phyloP scores from a whole-genome alignment of 2,888 invertebrate species.

The Metellina segmentata region DNA sequence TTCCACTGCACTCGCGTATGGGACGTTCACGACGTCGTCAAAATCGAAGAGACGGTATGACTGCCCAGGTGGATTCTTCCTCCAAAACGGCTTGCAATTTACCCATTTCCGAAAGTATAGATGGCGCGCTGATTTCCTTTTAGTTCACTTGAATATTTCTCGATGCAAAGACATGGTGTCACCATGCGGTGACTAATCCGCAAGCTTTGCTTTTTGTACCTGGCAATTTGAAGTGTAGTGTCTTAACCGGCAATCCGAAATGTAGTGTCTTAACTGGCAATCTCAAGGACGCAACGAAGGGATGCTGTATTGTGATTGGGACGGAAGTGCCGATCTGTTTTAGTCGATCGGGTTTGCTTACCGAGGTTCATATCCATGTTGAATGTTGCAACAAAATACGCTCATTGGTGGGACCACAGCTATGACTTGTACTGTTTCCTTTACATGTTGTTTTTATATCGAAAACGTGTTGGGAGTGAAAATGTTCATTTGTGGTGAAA shows the following conservation, averaged over 20 bases:
- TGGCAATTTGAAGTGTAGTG: background rate
- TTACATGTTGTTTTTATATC: background rate
- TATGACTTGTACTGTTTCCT: slow-evolving; percentile 4
- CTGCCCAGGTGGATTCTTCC: background rate
- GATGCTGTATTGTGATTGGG: background rate
- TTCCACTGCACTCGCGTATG: slow-evolving; percentile 85
- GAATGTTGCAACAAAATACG: slow-evolving; percentile 12
- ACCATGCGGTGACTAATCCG: background rate
- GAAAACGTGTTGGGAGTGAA: background rate
- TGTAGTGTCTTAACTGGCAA: background rate
- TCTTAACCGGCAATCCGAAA: background rate
- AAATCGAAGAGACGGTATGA: slow-evolving; percentile 67
- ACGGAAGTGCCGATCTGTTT: background rate
- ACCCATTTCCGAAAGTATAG: background rate
- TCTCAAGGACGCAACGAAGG: background rate
- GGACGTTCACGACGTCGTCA: slow-evolving; percentile 71
- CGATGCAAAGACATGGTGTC: background rate
- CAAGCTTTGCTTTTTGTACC: background rate
- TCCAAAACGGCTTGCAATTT: background rate
- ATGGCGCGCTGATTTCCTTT: background rate
- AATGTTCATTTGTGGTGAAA: background rate
- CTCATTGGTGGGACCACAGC: slow-evolving; percentile 42
- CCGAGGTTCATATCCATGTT: slow-evolving; percentile 19
- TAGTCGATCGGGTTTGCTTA: background rate
- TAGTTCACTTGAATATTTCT: background rate